A percentile compares a stretch with the other conserved stretches of the same genome.
These are phyloP conservation scores for Corapipo altera DNA, from an alignment of 2,113 vertebrate genomes.

Conservation along the genomic window DNA sequence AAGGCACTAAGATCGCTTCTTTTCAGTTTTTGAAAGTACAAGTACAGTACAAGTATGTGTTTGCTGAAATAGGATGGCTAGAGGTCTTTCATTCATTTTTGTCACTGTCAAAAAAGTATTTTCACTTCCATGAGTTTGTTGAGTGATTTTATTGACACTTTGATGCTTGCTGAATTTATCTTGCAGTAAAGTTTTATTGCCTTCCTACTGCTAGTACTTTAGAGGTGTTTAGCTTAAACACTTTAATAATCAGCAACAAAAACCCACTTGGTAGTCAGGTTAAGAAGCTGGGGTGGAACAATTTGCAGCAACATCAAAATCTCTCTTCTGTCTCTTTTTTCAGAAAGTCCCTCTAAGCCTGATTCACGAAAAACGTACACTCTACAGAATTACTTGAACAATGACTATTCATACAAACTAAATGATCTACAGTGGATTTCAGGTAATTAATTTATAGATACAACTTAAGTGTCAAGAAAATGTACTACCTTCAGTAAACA, in stretches of 20 bases:
- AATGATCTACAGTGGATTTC: slow-evolving; percentile 73
- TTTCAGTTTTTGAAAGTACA: neutral
- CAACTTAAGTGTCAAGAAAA: neutral
- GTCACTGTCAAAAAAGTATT: neutral
- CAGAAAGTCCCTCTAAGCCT: slow-evolving; percentile 32
- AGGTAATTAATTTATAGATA: slow-evolving; percentile 60
- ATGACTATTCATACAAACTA: slow-evolving; percentile 39
- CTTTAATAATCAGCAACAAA: neutral
- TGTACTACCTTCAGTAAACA: neutral
- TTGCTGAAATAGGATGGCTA: neutral
- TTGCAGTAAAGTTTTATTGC: neutral
- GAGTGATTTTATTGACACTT: neutral
- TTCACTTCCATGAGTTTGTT: neutral
- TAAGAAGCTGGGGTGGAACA: neutral
- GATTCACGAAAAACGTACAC: slow-evolving; percentile 68
- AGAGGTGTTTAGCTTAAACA: neutral
- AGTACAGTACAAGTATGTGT: neutral
- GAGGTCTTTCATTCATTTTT: neutral
- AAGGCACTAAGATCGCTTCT: neutral
- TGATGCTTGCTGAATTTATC: neutral
- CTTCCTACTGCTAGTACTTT: neutral
- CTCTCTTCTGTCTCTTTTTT: slow-evolving; percentile 6
- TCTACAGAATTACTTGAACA: slow-evolving; percentile 75
- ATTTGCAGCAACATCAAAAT: neutral
- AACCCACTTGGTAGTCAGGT: neutral